Evolutionary conservation across 2,888 invertebrate species (phyloP).

Genomic region (Glaucopsyche alexis): DNA sequence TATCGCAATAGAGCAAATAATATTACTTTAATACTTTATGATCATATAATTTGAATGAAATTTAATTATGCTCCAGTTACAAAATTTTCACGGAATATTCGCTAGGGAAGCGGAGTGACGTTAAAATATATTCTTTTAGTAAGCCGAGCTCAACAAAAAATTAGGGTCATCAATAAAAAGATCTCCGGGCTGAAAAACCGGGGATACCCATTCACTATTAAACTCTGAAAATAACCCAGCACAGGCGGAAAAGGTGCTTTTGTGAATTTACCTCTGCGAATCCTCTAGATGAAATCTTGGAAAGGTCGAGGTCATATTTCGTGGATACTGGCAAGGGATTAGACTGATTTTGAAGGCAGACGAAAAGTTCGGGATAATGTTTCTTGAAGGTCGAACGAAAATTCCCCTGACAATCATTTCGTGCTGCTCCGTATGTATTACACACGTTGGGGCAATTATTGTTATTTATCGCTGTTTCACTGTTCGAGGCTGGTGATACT

Average conservation of each 20-base stretch:
- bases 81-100: conserved; percentile 33
- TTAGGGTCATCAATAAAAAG: conserved; percentile 40
- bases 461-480: conserved; percentile 13
- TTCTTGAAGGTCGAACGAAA: conserved; percentile 39
- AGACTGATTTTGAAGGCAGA: conserved; percentile 41
- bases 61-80: conserved; percentile 26
- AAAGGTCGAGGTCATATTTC: conserved; percentile 42
- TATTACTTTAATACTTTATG: background rate
- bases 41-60: background rate
- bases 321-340: conserved; percentile 41
- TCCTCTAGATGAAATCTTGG: conserved; percentile 36
- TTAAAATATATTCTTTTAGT: conserved; percentile 40
- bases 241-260: conserved; percentile 40
- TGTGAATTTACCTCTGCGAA: conserved; percentile 32
- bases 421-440: conserved; percentile 34
- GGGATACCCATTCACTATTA: conserved; percentile 41
- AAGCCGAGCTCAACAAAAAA: conserved; percentile 38
- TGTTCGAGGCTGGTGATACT: background rate
- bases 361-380: conserved; percentile 39
- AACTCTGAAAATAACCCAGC: conserved; percentile 42
- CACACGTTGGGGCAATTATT: background rate
- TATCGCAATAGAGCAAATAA: too few species aligned
- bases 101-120: conserved; percentile 31
- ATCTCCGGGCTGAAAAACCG: conserved; percentile 36
- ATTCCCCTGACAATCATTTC: conserved; percentile 38